These are phyloP conservation scores for Archocentrus centrarchus DNA, from an alignment of 2,113 vertebrate species.

Conservation along the genomic window DNA sequence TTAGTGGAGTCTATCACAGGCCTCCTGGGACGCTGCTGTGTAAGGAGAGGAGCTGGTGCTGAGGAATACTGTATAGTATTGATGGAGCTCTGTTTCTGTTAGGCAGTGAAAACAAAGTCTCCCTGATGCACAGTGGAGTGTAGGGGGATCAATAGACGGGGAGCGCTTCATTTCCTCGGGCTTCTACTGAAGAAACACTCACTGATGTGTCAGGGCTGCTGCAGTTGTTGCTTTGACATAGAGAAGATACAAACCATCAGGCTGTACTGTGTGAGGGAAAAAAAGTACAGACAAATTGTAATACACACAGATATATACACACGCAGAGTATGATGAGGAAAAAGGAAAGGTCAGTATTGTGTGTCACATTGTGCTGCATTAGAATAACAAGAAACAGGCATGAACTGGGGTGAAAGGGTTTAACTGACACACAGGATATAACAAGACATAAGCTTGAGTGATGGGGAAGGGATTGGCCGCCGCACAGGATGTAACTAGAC, in stretches of 20 bases:
- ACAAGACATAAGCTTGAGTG: constrained; percentile 69
- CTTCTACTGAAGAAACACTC: constrained; percentile 77
- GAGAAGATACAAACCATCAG: constrained; percentile 63
- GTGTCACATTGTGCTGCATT: constrained; percentile 54
- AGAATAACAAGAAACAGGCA: constrained; percentile 69
- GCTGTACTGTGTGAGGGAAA: constrained; percentile 35
- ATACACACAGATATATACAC: constrained; percentile 16
- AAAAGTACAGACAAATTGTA: constrained; percentile 14
- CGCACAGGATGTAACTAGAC: constrained; percentile 71
- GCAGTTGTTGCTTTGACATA: constrained; percentile 69
- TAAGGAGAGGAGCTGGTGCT: constrained; percentile 67
- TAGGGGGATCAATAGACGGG: constrained; percentile 80
- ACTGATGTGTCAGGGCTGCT: constrained; percentile 76
- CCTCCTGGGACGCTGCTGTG: constrained; percentile 76
- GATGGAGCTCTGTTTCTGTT: constrained; percentile 81
- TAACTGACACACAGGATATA: constrained; percentile 71
- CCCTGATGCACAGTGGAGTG: constrained; percentile 78
- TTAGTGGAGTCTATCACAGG: constrained; percentile 80
- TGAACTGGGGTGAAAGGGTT: constrained; percentile 58
- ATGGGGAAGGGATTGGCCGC: constrained; percentile 74
- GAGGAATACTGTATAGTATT: constrained; percentile 78
- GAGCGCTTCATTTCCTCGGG: constrained; percentile 79
- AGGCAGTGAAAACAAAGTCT: constrained; percentile 82
- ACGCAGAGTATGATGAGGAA: constrained; percentile 20
- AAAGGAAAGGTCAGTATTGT: constrained; percentile 47